Base-by-base conservation (phyloP, 2,113 vertebrate species). In the Saguinus imperator region DNA sequence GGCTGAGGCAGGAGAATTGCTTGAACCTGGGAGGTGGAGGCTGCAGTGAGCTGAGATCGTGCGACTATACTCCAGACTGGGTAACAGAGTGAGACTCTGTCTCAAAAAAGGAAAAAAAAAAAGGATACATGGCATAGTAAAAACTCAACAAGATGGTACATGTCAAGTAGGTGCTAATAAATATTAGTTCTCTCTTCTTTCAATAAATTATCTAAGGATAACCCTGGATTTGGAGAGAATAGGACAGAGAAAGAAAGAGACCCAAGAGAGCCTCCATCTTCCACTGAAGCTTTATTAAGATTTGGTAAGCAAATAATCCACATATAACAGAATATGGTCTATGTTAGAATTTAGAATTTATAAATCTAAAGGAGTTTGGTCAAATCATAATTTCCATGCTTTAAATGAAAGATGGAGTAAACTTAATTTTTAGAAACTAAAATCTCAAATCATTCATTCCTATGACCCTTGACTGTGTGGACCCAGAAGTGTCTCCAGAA, bases 101-200 rank as follows among this genome's bases (percentile, higher is more conserved):
- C 52, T 52, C 52, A 52, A 17, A 52, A 52, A 52, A 52, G 16
- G 16, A 52, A 52, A 52, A 14, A 50, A 87, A 88, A 94, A 2
- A 79, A 14, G 17, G 2, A 66, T 50, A 90, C 20, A n/a, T 10
- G 18, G 20, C 32, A 82, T 6, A 83, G 61, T 35, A 70, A 86
- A 95, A 87, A 85, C 5, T 89, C 80, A 93, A 43, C 84, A 72
- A 87, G 35, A 93, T 85, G 40, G 8, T 20, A 91, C 29, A 64
- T 45, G 6, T 80, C 95, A 95, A 89, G 32, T n/a, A 75, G 87
- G 25, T 25, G 86, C 20, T 94, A 57, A 97, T 88, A 80, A 81
- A 20, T 79, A 92, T 76, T 27, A n/a, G 17, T 73, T 86, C 29
- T 32, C 27, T 84, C 27, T 86, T 32, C 16, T 86, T 80, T 88